phyloP scores from a whole-genome alignment of 2,797 vertebrate species.

The Mionectes olivaceus region DNA sequence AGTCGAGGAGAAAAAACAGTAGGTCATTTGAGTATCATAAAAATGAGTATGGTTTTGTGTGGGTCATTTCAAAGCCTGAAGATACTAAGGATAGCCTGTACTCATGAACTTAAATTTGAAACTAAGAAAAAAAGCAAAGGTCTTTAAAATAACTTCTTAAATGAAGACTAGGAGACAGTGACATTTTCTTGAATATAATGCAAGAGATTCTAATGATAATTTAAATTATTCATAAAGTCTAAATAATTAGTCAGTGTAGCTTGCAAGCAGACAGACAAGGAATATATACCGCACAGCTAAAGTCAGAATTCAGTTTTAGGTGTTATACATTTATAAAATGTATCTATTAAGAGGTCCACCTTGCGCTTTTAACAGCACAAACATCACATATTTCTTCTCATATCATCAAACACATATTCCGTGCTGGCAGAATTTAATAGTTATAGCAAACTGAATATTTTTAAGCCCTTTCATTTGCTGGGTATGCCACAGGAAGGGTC shows the following conservation, averaged over 20 bases:
- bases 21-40: not conserved
- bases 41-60: not conserved
- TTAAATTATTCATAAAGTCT: not conserved
- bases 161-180: not conserved
- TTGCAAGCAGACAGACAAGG: not conserved
- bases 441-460: not conserved
- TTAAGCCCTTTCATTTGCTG: not conserved
- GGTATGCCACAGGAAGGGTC: accelerated
- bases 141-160: not conserved
- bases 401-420: not conserved
- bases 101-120: not conserved
- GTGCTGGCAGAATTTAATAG: not conserved
- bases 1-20: not conserved
- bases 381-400: not conserved
- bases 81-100: not conserved
- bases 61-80: not conserved
- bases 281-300: not conserved
- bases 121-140: not conserved
- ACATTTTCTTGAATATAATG: not conserved
- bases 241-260: not conserved
- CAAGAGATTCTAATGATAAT: not conserved
- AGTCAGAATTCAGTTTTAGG: not conserved
- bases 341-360: not conserved
- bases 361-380: not conserved
- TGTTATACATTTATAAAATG: not conserved